phyloP scores from a whole-genome alignment of 1,140 invertebrate species.

The Fragariocoptes setiger region DNA sequence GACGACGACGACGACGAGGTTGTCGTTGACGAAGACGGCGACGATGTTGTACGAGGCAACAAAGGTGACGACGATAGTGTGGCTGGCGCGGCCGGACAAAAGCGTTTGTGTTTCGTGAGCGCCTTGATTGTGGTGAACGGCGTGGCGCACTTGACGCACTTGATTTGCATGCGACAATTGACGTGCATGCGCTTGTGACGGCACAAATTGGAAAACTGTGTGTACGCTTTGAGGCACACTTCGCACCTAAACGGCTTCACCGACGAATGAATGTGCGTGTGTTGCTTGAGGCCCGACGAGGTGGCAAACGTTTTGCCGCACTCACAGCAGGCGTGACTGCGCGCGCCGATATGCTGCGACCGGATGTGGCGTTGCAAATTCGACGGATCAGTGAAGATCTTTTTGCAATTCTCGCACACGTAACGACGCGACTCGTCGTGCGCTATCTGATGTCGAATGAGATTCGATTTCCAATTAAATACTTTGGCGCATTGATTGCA shows the following conservation, averaged over 20 bases:
- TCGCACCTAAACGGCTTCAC: slow-evolving; percentile 92
- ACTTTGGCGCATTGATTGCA: slow-evolving; percentile 51
- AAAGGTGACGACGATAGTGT: slow-evolving; percentile 1
- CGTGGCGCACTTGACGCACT: slow-evolving; percentile 67
- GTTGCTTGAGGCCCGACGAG: slow-evolving; percentile 86
- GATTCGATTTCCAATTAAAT: slow-evolving; percentile 43
- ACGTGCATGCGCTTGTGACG: slow-evolving; percentile 95
- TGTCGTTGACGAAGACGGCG: no score
- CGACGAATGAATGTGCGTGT: slow-evolving; percentile 93
- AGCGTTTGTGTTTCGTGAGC: slow-evolving; percentile 24
- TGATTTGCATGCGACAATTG: slow-evolving; percentile 43
- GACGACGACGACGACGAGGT: background rate
- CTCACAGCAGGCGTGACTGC: slow-evolving; percentile 69
- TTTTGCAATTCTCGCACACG: slow-evolving; percentile 71
- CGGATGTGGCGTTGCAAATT: slow-evolving; percentile 84
- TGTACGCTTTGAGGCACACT: slow-evolving; percentile 53
- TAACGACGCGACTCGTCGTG: slow-evolving; percentile 41
- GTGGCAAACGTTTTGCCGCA: slow-evolving; percentile 96
- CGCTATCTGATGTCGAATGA: slow-evolving; percentile 47
- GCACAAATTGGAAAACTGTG: slow-evolving; percentile 96
- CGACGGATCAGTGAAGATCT: slow-evolving; percentile 51
- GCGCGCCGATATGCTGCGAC: slow-evolving; percentile 27
- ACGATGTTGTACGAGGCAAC: slow-evolving; percentile 1
- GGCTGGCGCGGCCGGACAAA: no score
- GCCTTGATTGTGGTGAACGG: slow-evolving; percentile 56